These are phyloP conservation scores for Allophyes oxyacanthae DNA, from an alignment of 2,888 invertebrate species.

Conservation along the genomic window DNA sequence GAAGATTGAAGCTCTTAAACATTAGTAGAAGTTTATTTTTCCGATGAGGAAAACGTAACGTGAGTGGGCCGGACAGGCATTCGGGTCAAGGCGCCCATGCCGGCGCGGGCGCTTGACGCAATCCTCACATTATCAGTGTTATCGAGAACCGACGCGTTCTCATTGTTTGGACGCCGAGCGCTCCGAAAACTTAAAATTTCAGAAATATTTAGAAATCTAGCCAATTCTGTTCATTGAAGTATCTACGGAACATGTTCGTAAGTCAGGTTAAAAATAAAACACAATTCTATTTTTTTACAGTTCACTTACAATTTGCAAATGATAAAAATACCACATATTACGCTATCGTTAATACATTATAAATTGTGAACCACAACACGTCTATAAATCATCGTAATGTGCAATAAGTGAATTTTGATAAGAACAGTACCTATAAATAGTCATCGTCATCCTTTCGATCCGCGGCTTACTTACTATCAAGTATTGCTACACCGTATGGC, in stretches of 20 bases:
- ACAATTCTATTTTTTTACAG: too few species aligned
- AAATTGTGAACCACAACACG: conserved; percentile 39
- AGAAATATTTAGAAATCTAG: conserved; percentile 2
- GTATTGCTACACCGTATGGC: conserved; percentile 13
- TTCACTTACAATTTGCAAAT: neutral
- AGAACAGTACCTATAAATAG: conserved; percentile 35
- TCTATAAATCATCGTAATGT: conserved; percentile 42
- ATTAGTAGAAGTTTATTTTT: conserved; percentile 41
- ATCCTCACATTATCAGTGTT: conserved; percentile 65
- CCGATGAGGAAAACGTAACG: conserved; percentile 57
- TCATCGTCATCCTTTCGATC: conserved; percentile 31
- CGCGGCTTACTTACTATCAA: conserved; percentile 13
- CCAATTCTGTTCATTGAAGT: neutral
- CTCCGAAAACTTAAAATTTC: conserved; percentile 10
- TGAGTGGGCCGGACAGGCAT: conserved; percentile 62
- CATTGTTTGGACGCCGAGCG: conserved; percentile 33
- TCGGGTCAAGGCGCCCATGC: conserved; percentile 79
- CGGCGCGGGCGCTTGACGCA: conserved; percentile 71
- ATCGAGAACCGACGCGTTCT: conserved; percentile 45
- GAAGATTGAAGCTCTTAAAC: conserved; percentile 6
- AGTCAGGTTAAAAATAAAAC: neutral
- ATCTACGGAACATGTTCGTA: neutral
- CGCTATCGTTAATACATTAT: conserved; percentile 8
- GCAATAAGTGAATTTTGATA: conserved; percentile 57
- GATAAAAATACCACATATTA: neutral